Percentiles rank a stretch among this genome's conserved stretches.
phyloP scores from a whole-genome alignment of 2,797 vertebrate species.

The Cynodonichthys magdalenae region DNA sequence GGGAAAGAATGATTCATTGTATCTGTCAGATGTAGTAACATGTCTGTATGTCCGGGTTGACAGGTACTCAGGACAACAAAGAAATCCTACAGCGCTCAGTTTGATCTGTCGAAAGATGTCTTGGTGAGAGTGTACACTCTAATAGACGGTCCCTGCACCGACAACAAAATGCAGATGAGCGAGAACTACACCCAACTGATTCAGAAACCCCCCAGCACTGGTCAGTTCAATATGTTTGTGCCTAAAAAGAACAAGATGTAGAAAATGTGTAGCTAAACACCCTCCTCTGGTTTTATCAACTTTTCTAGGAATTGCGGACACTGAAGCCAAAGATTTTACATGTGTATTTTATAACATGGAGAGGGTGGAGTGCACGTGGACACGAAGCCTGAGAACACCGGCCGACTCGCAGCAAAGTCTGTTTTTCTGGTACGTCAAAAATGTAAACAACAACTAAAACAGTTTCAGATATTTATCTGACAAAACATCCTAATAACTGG shows the following conservation, averaged over 20 bases:
- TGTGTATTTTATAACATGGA: slow-evolving; percentile 75
- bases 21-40: neutral
- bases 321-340: slow-evolving; percentile 54
- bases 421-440: slow-evolving; percentile 73
- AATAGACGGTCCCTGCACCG: slow-evolving; percentile 69
- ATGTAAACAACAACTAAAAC: neutral
- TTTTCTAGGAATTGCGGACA: slow-evolving; percentile 46
- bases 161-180: slow-evolving; percentile 59
- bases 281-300: neutral
- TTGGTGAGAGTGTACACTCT: slow-evolving; percentile 72
- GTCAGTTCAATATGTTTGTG: slow-evolving; percentile 31
- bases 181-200: slow-evolving; percentile 56
- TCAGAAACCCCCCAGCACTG: slow-evolving; percentile 54
- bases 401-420: slow-evolving; percentile 52
- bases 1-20: neutral
- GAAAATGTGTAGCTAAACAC: neutral
- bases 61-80: slow-evolving; percentile 66
- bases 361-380: slow-evolving; percentile 74
- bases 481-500: neutral
- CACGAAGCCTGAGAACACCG: slow-evolving; percentile 27
- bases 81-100: slow-evolving; percentile 65
- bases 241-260: neutral
- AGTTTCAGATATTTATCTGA: neutral
- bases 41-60: neutral
- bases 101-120: slow-evolving; percentile 76